Evolutionary conservation across 2,888 invertebrate genomes (phyloP).

Genomic region (Lepidocyrtinus sp.): DNA sequence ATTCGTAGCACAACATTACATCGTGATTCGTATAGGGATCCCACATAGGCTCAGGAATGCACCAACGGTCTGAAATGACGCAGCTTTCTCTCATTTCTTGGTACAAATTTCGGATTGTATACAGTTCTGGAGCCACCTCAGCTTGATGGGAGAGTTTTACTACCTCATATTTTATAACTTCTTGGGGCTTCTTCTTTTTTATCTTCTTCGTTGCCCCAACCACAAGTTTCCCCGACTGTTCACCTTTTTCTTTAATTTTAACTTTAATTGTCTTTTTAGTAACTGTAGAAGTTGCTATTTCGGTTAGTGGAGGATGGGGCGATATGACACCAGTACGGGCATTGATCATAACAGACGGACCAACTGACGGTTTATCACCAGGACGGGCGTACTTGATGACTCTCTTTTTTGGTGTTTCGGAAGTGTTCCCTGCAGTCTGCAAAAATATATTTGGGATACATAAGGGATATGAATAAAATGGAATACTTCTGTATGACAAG

Average conservation of each 20-base stretch:
- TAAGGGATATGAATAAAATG: too few relatives aligned
- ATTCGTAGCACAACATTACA: constrained; percentile 36
- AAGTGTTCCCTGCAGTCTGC: too few relatives aligned
- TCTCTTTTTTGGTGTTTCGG: not conserved
- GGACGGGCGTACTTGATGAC: not conserved
- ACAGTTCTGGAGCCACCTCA: constrained; percentile 4
- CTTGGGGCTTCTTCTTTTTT: too few relatives aligned
- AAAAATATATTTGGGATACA: too few relatives aligned
- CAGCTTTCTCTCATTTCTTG: constrained; percentile 31
- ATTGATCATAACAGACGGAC: not conserved
- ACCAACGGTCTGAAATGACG: constrained; percentile 43
- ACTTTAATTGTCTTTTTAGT: not conserved
- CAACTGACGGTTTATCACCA: not conserved
- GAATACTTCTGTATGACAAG: too few relatives aligned
- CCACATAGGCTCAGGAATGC: constrained; percentile 39
- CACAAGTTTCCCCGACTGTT: too few relatives aligned
- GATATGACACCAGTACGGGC: not conserved
- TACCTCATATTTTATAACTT: too few relatives aligned
- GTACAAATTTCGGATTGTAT: constrained; percentile 16
- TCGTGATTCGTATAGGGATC: constrained; percentile 27
- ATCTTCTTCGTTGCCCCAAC: too few relatives aligned
- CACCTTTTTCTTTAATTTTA: too few relatives aligned
- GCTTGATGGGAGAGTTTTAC: too few relatives aligned
- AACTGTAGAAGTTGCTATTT: not conserved
- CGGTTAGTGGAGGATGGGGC: not conserved